A percentile compares a stretch with the other conserved stretches of the same genome.
These are phyloP conservation scores for Porites cylindrica DNA, from an alignment of 92 coral and sea anemone species.

Conservation along the genomic window DNA sequence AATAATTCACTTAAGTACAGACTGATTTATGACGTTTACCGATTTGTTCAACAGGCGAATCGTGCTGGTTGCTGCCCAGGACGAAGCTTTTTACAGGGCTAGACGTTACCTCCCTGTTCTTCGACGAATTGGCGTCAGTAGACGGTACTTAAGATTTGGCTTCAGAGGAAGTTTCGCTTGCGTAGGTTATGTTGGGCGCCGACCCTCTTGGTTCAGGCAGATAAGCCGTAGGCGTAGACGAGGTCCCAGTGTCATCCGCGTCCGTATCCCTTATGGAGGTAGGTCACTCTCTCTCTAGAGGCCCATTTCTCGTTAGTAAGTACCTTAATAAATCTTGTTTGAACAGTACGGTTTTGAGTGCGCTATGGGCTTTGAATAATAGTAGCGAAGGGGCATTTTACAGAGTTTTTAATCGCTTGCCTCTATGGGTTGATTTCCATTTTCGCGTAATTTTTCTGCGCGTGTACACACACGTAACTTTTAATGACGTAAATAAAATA, in stretches of 20 bases:
- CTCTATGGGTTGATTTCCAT: no score
- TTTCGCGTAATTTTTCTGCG: no score
- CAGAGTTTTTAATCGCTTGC: no score
- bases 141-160: neutral
- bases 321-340: no score
- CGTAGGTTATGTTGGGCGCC: neutral
- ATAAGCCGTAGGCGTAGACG: neutral
- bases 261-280: constrained; percentile 16
- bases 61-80: constrained; percentile 27
- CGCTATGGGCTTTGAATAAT: no score
- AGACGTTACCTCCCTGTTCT: constrained; percentile 6
- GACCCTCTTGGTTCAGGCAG: neutral
- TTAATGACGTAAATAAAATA: no score
- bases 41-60: neutral
- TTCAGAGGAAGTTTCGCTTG: constrained; percentile 20
- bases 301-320: neutral
- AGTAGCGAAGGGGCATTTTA: no score
- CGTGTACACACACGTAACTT: no score
- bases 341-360: no score
- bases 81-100: constrained; percentile 11
- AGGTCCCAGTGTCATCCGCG: neutral
- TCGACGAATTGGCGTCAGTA: constrained; percentile 10
- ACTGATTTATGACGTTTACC: no score
- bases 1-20: no score
- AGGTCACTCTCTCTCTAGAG: neutral